These are phyloP conservation scores for Gymnopithys bicolor DNA, from an alignment of 2,797 vertebrate species.

Conservation along the genomic window DNA sequence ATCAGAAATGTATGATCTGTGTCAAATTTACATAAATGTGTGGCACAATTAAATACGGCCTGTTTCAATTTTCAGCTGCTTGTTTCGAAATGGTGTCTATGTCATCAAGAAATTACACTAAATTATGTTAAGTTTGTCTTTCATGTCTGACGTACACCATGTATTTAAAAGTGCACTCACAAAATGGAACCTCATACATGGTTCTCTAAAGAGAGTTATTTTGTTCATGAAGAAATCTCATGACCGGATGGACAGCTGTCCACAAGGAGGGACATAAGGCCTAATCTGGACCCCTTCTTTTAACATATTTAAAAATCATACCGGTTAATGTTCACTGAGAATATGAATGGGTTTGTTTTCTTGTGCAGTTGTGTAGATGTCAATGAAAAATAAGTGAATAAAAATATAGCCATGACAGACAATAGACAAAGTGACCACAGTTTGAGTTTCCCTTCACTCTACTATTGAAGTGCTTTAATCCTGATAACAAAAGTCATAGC, in stretches of 20 bases:
- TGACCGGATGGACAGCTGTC: rapidly evolving
- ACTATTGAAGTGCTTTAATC: not conserved
- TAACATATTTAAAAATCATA: not conserved
- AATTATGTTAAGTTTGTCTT: not conserved
- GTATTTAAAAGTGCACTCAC: not conserved
- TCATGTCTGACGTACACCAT: not conserved
- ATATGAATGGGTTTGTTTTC: not conserved
- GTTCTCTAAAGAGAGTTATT: not conserved
- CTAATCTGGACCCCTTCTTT: not conserved
- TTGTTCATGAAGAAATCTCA: not conserved
- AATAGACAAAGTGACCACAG: not conserved
- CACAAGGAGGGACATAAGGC: not conserved
- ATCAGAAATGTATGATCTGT: not conserved
- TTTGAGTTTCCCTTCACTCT: not conserved
- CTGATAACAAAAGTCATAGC: not conserved
- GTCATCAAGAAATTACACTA: not conserved
- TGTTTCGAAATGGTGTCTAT: not conserved
- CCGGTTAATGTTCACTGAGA: not conserved
- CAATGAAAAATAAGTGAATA: not conserved
- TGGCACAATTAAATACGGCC: not conserved
- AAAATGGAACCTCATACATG: not conserved
- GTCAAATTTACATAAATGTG: not conserved
- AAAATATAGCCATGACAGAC: not conserved
- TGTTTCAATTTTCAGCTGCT: not conserved
- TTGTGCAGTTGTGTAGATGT: not conserved